Conservation (phyloP, 2,113 vertebrate species). For the Potamarius usumacintae region DNA sequence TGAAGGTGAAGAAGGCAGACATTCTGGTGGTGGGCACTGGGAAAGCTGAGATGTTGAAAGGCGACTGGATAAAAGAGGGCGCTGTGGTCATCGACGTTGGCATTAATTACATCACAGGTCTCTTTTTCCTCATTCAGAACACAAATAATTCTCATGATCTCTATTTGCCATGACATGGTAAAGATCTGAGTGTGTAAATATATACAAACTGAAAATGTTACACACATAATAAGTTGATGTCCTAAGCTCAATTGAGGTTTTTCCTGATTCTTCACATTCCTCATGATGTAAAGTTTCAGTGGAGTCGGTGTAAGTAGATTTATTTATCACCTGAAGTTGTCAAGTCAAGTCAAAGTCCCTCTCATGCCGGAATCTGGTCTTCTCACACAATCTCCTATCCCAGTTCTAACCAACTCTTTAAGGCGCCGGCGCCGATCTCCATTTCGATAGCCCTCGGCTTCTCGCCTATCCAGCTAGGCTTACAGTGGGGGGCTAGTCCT, state of each 20-base stretch:
- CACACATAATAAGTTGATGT: not conserved
- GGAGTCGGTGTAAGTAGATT: not conserved
- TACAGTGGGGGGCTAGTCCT: too few relatives aligned
- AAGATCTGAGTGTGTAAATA: too few relatives aligned
- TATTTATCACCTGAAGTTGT: not conserved
- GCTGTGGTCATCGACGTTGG: conserved; percentile 95
- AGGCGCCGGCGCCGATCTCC: too few relatives aligned
- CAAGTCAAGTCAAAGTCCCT: too few relatives aligned
- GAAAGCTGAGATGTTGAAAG: conserved; percentile 90
- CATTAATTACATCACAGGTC: conserved; percentile 90
- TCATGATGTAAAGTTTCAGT: not conserved
- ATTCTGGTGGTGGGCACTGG: conserved; percentile 93
- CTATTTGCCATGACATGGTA: not conserved
- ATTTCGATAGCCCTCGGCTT: too few relatives aligned
- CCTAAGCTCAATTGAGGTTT: not conserved
- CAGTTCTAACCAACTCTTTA: too few relatives aligned
- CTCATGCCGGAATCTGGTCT: too few relatives aligned
- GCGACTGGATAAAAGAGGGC: conserved; percentile 94
- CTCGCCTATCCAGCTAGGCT: too few relatives aligned
- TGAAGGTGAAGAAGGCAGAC: conserved; percentile 83
- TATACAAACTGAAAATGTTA: too few relatives aligned
- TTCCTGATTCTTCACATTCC: not conserved
- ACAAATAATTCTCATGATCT: not conserved
- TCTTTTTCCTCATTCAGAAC: not conserved
- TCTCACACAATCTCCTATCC: too few relatives aligned